Percentiles rank a stretch among this genome's conserved stretches.
Evolutionary conservation across 2,888 invertebrate species (phyloP).

Genomic region (Pomacea canaliculata): DNA sequence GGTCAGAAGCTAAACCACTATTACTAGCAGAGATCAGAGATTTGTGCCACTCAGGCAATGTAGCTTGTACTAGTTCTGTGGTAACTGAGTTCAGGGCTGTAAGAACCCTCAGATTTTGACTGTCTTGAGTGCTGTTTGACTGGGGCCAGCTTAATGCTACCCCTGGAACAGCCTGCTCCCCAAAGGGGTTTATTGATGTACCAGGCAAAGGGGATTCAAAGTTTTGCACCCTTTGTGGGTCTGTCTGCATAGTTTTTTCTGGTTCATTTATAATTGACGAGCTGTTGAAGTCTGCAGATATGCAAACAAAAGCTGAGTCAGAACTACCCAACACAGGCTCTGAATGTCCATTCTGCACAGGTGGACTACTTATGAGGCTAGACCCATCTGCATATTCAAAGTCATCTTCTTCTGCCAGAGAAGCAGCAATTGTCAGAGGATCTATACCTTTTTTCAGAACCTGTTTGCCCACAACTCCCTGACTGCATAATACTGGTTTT

Average conservation of each 20-base stretch:
- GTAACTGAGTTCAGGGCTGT: slow-evolving; percentile 16
- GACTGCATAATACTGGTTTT: too few relatives aligned
- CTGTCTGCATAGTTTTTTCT: slow-evolving; percentile 3
- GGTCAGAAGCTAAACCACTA: neutral
- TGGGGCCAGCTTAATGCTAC: too few relatives aligned
- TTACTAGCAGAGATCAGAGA: neutral
- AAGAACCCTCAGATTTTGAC: slow-evolving; percentile 9
- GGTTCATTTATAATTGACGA: neutral
- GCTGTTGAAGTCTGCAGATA: neutral
- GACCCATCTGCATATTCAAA: neutral
- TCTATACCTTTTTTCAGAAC: too few relatives aligned
- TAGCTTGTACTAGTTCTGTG: slow-evolving; percentile 11
- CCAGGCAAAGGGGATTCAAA: neutral
- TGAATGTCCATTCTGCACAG: neutral
- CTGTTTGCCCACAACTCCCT: too few relatives aligned
- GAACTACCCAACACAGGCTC: neutral
- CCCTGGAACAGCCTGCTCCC: neutral
- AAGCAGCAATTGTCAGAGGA: too few relatives aligned
- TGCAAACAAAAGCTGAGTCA: slow-evolving; percentile 11
- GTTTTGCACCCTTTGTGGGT: slow-evolving; percentile 12
- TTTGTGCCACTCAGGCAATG: neutral
- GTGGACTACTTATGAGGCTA: neutral
- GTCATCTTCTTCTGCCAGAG: too few relatives aligned
- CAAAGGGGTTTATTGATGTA: neutral
- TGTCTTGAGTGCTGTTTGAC: neutral